Percentiles rank a stretch among this genome's conserved stretches.
Evolutionary conservation across 2,113 vertebrate genomes (phyloP).

Genomic region (Rhynchomys soricoides): DNA sequence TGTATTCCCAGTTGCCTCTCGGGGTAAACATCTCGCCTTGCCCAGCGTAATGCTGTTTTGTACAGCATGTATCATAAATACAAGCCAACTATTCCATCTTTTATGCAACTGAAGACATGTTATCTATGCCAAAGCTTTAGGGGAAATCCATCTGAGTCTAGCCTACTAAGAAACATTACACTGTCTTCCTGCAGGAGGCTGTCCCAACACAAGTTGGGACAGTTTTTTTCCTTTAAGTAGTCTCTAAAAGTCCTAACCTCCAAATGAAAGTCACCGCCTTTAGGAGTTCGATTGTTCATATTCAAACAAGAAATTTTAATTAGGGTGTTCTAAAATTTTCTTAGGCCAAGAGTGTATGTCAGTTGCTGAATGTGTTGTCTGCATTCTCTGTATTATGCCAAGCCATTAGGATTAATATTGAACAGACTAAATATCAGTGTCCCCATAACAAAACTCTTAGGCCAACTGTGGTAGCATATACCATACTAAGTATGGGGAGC

Average conservation of each 20-base stretch:
- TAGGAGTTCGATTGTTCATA: not conserved
- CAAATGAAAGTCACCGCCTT: not conserved
- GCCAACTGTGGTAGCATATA: not conserved
- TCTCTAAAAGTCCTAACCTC: slow-evolving; percentile 18
- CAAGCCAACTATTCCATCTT: slow-evolving; percentile 25
- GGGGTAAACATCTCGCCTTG: not conserved
- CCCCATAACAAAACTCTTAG: slow-evolving; percentile 14
- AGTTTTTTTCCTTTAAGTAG: not conserved
- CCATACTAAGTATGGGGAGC: no score
- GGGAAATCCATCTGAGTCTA: not conserved
- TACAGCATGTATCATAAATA: not conserved
- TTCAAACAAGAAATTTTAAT: slow-evolving; percentile 14
- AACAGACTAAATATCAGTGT: not conserved
- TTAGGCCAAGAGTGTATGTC: not conserved
- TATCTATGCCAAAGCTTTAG: not conserved
- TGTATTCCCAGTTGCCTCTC: not conserved
- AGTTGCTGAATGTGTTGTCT: not conserved
- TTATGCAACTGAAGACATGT: not conserved
- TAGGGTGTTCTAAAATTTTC: slow-evolving; percentile 1
- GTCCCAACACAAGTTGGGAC: not conserved
- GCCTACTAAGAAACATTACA: not conserved
- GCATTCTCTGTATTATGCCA: slow-evolving; percentile 49
- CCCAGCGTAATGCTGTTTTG: not conserved
- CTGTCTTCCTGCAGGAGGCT: not conserved
- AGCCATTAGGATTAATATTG: not conserved